Percentiles rank a stretch among this genome's conserved stretches.
phyloP scores from a whole-genome alignment of 2,888 invertebrate species.

The Metalampra italica region DNA sequence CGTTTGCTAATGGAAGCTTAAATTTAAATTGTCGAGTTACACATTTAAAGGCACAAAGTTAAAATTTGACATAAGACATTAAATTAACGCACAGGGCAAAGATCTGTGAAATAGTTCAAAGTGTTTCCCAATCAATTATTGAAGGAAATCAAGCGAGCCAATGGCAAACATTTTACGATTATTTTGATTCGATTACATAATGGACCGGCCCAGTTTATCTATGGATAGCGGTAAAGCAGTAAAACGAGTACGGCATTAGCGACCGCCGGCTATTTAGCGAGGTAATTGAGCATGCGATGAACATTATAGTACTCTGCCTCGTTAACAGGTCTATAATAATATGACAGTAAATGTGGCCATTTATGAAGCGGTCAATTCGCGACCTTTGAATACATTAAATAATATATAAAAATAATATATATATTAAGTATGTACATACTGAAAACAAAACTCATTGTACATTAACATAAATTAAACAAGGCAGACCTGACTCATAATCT shows the following conservation, averaged over 20 bases:
- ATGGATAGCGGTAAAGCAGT: conserved; percentile 9
- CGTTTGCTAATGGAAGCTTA: no score
- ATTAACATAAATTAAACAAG: no score
- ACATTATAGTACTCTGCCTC: conserved; percentile 23
- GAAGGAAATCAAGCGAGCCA: conserved; percentile 8
- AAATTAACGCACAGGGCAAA: no score
- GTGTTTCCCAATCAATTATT: conserved; percentile 1
- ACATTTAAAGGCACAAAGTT: no score
- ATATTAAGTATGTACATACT: no score
- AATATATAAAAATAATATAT: no score
- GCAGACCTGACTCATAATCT: no score
- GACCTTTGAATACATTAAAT: background rate
- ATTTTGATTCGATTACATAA: conserved; percentile 1
- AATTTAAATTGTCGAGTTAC: no score
- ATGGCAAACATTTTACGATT: background rate
- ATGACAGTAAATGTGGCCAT: conserved; percentile 7
- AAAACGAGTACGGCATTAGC: conserved; percentile 16
- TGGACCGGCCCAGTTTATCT: background rate
- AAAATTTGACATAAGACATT: no score
- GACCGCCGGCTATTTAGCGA: conserved; percentile 27
- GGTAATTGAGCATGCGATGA: conserved; percentile 41
- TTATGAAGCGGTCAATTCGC: conserved; percentile 7
- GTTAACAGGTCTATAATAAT: conserved; percentile 18
- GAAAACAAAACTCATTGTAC: no score
- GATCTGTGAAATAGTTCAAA: no score